Conservation (phyloP, 2,797 vertebrate species). For the Poecilia picta region DNA sequence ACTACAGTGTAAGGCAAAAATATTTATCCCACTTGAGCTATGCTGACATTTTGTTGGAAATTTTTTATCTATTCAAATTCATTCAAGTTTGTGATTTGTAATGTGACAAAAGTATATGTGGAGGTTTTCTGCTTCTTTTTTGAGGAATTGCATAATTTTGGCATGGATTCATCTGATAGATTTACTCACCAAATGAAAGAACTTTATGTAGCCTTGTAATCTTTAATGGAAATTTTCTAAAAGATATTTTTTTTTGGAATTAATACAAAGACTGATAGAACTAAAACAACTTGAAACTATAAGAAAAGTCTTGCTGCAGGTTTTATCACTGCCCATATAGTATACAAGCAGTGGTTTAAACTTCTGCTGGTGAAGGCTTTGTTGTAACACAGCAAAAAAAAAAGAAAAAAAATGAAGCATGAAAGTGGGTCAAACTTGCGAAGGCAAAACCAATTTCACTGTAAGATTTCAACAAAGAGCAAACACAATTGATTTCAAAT, state of each 20-base stretch:
- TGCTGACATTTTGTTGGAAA: neutral
- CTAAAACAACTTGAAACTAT: neutral
- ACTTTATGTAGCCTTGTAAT: too few species aligned
- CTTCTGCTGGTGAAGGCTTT: conserved; percentile 43
- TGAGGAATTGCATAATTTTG: neutral
- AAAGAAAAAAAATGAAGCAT: conserved; percentile 22
- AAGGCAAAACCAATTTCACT: conserved; percentile 65
- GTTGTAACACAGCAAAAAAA: conserved; percentile 45
- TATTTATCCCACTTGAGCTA: neutral
- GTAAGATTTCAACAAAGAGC: conserved; percentile 54
- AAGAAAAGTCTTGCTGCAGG: neutral
- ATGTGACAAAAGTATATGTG: neutral
- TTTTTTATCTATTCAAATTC: neutral
- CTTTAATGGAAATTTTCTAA: neutral
- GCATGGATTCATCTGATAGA: neutral
- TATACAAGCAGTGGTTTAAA: neutral
- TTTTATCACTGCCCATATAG: neutral
- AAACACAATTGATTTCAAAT: conserved; percentile 68
- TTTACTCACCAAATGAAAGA: neutral
- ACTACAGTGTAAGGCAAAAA: neutral
- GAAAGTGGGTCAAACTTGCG: conserved; percentile 52
- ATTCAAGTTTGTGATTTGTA: neutral
- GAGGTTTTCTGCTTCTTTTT: neutral
- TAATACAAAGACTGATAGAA: neutral
- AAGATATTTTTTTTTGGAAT: neutral